Evolutionary conservation across 2,797 vertebrate species (phyloP).

Genomic region (Ciconia nigra): DNA sequence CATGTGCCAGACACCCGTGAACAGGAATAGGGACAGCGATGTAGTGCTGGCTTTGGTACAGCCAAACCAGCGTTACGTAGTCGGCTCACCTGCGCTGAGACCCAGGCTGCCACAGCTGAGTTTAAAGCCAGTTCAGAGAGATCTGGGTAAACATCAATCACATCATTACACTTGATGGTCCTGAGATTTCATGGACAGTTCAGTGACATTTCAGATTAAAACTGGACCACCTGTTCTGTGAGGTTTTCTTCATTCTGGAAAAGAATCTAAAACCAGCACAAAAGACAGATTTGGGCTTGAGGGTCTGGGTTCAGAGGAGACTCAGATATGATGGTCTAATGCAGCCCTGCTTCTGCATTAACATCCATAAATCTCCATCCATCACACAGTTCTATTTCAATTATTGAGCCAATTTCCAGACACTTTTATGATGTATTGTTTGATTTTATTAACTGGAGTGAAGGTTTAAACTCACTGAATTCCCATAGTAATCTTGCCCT

Average conservation of each 20-base stretch:
- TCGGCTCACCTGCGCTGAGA: not conserved
- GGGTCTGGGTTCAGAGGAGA: not conserved
- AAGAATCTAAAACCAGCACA: not conserved
- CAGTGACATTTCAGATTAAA: not conserved
- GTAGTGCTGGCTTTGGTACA: not conserved
- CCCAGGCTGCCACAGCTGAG: not conserved
- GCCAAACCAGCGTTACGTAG: rapidly evolving
- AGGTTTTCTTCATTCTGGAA: not conserved
- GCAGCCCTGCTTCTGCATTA: constrained; percentile 21
- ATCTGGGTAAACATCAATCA: not conserved
- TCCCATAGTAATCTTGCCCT: constrained; percentile 46
- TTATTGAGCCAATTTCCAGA: constrained; percentile 60
- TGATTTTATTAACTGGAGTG: constrained; percentile 67
- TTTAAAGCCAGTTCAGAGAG: not conserved
- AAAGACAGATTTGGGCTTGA: not conserved
- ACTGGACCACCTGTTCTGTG: not conserved
- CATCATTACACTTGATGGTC: not conserved
- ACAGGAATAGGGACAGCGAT: not conserved
- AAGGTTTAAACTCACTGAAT: constrained; percentile 59
- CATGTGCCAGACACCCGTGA: not conserved
- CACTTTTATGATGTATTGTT: constrained; percentile 64
- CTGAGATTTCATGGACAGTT: not conserved
- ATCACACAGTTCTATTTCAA: constrained; percentile 49
- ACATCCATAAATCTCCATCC: constrained; percentile 56
- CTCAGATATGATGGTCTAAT: not conserved